A percentile compares a stretch with the other conserved stretches of the same genome.
Conservation (phyloP, 2,888 invertebrate genomes). For the Platycheirus rosarum region DNA sequence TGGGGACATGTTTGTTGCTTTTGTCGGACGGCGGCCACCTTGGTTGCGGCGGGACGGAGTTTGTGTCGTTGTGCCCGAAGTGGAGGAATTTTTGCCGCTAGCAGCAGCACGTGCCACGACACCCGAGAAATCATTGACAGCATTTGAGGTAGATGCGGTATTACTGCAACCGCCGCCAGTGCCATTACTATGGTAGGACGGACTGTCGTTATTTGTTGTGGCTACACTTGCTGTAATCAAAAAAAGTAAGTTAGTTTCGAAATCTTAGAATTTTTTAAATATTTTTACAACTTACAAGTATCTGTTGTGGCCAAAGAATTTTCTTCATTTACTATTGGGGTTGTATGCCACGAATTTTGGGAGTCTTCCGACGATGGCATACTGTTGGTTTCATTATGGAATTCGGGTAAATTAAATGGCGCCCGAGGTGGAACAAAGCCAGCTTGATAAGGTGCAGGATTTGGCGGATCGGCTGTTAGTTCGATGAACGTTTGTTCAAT, state of each 20-base stretch:
- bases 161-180: constrained; percentile 78
- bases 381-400: constrained; percentile 78
- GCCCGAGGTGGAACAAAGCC: constrained; percentile 95
- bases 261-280: background rate
- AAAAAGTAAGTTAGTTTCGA: constrained; percentile 4
- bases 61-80: constrained; percentile 72
- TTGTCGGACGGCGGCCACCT: constrained; percentile 92
- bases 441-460: constrained; percentile 91
- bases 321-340: constrained; percentile 79
- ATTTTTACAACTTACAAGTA: constrained; percentile 79
- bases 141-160: constrained; percentile 74
- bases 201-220: constrained; percentile 79
- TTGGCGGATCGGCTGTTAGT: constrained; percentile 89
- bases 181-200: constrained; percentile 80
- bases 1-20: constrained; percentile 89
- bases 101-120: constrained; percentile 75
- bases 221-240: constrained; percentile 81
- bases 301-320: constrained; percentile 81
- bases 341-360: constrained; percentile 81
- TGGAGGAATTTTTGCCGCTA: constrained; percentile 24
- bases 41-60: constrained; percentile 86
- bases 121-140: constrained; percentile 79
- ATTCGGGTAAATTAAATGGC: constrained; percentile 79
- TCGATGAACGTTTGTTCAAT: constrained; percentile 96
- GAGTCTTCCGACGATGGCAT: constrained; percentile 81